Conservation (phyloP, 2,888 invertebrate species). For the Digitonthophagus gazella region DNA sequence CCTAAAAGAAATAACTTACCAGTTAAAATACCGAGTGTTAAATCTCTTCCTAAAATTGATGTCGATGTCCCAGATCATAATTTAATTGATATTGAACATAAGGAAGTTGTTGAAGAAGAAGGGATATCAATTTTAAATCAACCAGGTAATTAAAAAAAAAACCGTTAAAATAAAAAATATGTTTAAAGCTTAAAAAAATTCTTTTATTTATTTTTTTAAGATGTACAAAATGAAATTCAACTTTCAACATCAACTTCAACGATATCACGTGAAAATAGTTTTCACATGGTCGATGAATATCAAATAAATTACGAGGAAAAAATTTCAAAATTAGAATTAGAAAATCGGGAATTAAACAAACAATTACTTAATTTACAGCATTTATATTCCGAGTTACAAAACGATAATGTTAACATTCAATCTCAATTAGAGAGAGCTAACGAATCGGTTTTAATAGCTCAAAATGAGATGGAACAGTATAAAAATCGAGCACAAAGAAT, state of each 20-base stretch:
- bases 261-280: conserved; percentile 5
- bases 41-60: not conserved
- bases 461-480: conserved; percentile 68
- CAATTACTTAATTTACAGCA: conserved; percentile 45
- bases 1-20: too few relatives aligned
- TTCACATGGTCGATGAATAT: conserved; percentile 7
- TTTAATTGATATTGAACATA: too few relatives aligned
- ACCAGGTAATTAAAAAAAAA: conserved; percentile 13
- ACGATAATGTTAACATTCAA: conserved; percentile 44
- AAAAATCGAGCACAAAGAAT: conserved; percentile 76
- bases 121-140: not conserved
- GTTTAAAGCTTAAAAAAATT: too few relatives aligned
- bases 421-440: conserved; percentile 43
- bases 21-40: too few relatives aligned
- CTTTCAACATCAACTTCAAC: not conserved
- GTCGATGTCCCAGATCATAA: not conserved
- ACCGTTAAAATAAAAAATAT: too few relatives aligned
- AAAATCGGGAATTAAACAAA: conserved; percentile 43
- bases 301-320: conserved; percentile 38
- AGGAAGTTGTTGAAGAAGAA: not conserved
- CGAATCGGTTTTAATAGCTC: conserved; percentile 40
- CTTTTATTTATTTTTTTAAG: not conserved
- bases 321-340: conserved; percentile 42
- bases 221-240: not conserved
- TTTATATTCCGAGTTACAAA: conserved; percentile 44